A percentile compares a stretch with the other conserved stretches of the same genome.
Evolutionary conservation across 2,888 invertebrate genomes (phyloP).

Genomic region (Abscondita cerata): DNA sequence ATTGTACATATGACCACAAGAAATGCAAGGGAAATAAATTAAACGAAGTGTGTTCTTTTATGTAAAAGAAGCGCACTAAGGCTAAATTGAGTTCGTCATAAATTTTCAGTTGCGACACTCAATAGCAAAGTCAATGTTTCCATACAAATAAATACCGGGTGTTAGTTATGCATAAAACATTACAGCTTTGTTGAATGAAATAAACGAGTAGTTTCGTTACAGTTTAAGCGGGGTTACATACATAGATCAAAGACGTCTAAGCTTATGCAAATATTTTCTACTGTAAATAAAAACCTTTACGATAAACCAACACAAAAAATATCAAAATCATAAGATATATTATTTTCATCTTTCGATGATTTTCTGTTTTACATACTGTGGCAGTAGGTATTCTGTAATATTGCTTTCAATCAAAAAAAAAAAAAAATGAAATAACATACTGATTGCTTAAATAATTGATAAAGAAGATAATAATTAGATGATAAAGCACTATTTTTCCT

Average conservation of each 20-base stretch:
- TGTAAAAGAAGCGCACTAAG: conserved; percentile 1
- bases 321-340: no score
- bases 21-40: conserved; percentile 18
- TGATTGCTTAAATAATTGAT: no score
- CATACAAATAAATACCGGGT: conserved; percentile 13
- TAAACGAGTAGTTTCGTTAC: conserved; percentile 18
- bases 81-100: conserved; percentile 22
- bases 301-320: no score
- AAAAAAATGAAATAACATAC: no score
- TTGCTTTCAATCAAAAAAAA: no score
- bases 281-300: no score
- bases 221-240: neutral
- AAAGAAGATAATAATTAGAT: no score
- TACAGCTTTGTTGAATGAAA: conserved; percentile 9
- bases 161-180: conserved; percentile 23
- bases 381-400: no score
- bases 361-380: no score
- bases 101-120: conserved; percentile 20
- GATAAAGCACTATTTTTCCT: no score
- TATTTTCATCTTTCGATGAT: no score
- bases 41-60: conserved; percentile 8
- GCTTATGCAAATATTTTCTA: no score
- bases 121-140: conserved; percentile 18
- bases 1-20: conserved; percentile 6
- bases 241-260: conserved; percentile 6